phyloP scores from a whole-genome alignment of 2,888 invertebrate species.

The Agrilus cyanescens region DNA sequence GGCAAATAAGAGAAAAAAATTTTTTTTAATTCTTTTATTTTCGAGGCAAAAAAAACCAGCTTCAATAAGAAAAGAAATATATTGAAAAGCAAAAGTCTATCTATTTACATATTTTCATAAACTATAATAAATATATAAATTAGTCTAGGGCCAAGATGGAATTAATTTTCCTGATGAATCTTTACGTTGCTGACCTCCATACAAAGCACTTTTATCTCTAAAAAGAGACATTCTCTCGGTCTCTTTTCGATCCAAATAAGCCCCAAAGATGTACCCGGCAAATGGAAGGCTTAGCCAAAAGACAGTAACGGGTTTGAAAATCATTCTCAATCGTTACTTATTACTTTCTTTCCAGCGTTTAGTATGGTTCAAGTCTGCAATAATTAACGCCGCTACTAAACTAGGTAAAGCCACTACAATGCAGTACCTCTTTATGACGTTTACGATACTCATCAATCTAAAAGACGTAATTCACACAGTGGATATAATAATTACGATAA shows the following conservation, averaged over 20 bases:
- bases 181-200: conserved; percentile 40
- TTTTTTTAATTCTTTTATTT: no score
- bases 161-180: conserved; percentile 48
- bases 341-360: conserved; percentile 50
- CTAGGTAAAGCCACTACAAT: conserved; percentile 57
- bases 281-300: conserved; percentile 42
- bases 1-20: no score
- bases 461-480: background rate
- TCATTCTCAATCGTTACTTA: conserved; percentile 30
- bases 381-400: conserved; percentile 46
- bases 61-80: no score
- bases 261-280: conserved; percentile 47
- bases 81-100: no score
- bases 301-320: conserved; percentile 39
- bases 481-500: background rate
- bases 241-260: conserved; percentile 54
- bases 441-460: conserved; percentile 41
- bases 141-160: conserved; percentile 57
- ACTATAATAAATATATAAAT: no score
- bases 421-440: conserved; percentile 45
- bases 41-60: no score
- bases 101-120: no score
- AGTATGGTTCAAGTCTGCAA: conserved; percentile 61
- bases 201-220: conserved; percentile 70
- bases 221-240: conserved; percentile 59